Evolutionary conservation across 2,888 invertebrate species (phyloP).

Genomic region (Microplitis deprimator): DNA sequence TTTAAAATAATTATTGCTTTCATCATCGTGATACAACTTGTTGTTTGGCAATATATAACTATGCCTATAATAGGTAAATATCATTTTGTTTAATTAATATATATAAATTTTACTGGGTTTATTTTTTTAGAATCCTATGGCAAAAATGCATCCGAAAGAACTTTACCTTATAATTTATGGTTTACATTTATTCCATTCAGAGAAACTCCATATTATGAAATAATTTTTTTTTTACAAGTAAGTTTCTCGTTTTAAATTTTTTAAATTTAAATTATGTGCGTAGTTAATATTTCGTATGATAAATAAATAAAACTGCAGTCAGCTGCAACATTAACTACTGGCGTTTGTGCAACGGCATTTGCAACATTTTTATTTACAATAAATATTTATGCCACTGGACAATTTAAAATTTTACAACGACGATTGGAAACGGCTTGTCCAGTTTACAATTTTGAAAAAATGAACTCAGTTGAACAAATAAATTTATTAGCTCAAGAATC

Average conservation of each 20-base stretch:
- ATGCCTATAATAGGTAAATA: conserved; percentile 31
- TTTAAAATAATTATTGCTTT: conserved; percentile 41
- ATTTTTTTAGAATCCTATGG: conserved; percentile 23
- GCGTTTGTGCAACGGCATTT: conserved; percentile 22
- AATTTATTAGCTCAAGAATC: neutral
- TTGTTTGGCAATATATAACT: conserved; percentile 50
- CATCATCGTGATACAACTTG: conserved; percentile 44
- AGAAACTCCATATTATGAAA: conserved; percentile 54
- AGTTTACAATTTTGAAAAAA: neutral
- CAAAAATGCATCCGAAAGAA: conserved; percentile 52
- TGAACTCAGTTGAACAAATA: neutral
- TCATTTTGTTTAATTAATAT: neutral
- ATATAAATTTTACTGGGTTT: neutral
- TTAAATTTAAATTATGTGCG: neutral
- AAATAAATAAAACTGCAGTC: conserved; percentile 4
- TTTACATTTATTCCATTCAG: conserved; percentile 46
- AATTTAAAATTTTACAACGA: conserved; percentile 34
- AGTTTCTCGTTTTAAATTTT: neutral
- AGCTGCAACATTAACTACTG: neutral
- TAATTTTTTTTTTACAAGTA: conserved; percentile 19
- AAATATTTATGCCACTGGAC: conserved; percentile 22
- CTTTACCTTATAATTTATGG: conserved; percentile 55
- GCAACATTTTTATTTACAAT: conserved; percentile 28
- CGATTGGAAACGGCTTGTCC: conserved; percentile 15
- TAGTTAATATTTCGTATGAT: neutral